Base-by-base conservation (phyloP, 1,140 invertebrate genomes). In the Zaprionus kolodkinae region DNA sequence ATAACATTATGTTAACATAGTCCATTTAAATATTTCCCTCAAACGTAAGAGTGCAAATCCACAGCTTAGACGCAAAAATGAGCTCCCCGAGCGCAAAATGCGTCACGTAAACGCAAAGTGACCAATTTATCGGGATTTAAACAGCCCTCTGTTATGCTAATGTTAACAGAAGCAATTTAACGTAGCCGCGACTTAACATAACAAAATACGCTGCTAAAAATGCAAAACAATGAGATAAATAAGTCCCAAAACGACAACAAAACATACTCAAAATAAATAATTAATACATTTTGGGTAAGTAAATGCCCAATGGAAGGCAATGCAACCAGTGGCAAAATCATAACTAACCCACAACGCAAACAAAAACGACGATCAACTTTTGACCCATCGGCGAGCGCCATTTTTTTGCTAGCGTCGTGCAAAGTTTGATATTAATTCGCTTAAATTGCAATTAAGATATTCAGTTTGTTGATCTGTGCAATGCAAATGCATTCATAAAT, bases 321-420 rank as follows among this genome's bases (percentile, higher is more conserved):
- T 13, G 17, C 27, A 68, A 66, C 43, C 27, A 50, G 13, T 63
- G 33, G n/a, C 59, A 17, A 52, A 38, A 43, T 21, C 50, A 10
- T n/a, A 33, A 50, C 3, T 38, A 27, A 12, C 7, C 9, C 35
- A n/a, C 40, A 52, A 52, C n/a, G 6, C 35, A 52, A 64, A 60
- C 43, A 45, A 67, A 40, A 6, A 27, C 21, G 6, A 15, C 7
- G 61, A 43, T 38, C 48, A 54, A 62, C 48, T 68, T 56, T 72
- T 65, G 52, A 64, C 48, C 64, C 63, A 62, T 71, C 69, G 15
- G 27, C 72, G 72, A 86, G 83, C 83, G 83, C 83, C 83, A 87
- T 87, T 88, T 87, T 82, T 80, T 79, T 50, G 64, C 35, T 74
- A 52, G 73, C 62, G 72, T 75, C 70, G 27, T 15, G 70, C 60